phyloP scores from a whole-genome alignment of 2,113 vertebrate genomes.

The Centropus unirufus region DNA sequence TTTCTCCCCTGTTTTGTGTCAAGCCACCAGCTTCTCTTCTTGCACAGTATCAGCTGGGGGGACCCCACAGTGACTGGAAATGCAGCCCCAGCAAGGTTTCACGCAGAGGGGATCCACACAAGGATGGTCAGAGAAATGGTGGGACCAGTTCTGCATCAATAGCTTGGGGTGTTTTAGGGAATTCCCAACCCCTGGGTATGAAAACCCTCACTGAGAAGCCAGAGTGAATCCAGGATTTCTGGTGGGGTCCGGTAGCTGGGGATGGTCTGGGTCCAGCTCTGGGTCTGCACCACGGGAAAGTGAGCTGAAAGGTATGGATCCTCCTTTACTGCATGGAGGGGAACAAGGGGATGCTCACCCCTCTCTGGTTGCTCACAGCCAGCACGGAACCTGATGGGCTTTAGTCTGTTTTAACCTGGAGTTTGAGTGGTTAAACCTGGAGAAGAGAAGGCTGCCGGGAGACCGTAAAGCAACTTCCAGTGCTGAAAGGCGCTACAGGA shows the following conservation, averaged over 20 bases:
- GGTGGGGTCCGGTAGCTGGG: background rate
- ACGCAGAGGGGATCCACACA: accelerated
- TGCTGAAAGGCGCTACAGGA: no score
- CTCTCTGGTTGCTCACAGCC: accelerated
- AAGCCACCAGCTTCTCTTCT: background rate
- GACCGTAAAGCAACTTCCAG: no score
- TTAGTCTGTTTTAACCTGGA: background rate
- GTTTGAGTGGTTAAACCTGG: no score
- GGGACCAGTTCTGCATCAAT: accelerated
- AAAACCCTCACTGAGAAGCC: background rate
- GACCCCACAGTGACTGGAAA: background rate
- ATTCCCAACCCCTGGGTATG: accelerated
- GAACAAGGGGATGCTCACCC: background rate
- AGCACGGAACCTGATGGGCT: background rate
- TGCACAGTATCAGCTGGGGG: background rate
- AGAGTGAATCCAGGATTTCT: accelerated
- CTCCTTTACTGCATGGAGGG: background rate
- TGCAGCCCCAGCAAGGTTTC: background rate
- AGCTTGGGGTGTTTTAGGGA: accelerated
- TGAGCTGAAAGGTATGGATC: accelerated
- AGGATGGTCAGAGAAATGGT: background rate
- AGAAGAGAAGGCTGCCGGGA: no score
- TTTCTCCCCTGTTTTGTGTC: background rate
- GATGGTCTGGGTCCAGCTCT: background rate
- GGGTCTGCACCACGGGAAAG: accelerated